phyloP scores from a whole-genome alignment of 2,888 invertebrate species.

The Ennomos erosarius region DNA sequence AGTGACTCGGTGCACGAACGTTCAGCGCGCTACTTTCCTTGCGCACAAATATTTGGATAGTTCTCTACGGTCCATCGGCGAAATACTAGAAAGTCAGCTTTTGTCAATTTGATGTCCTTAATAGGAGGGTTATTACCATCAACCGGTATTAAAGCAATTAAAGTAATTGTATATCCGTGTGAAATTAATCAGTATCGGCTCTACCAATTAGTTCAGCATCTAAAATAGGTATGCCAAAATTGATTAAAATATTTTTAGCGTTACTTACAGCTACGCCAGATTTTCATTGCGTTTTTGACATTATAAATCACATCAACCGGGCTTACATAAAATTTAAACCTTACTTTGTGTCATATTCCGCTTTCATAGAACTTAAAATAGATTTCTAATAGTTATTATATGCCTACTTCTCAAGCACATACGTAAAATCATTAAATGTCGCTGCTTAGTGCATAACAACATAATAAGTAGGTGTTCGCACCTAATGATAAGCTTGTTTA shows the following conservation, averaged over 20 bases:
- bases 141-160: slow-evolving; percentile 42
- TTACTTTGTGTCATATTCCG: too few species aligned
- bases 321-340: too few species aligned
- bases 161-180: slow-evolving; percentile 35
- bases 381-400: slow-evolving; percentile 4
- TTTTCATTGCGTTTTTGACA: too few species aligned
- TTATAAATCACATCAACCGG: too few species aligned
- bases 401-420: slow-evolving; percentile 9
- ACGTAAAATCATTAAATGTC: slow-evolving; percentile 10
- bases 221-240: slow-evolving; percentile 24
- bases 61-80: slow-evolving; percentile 44
- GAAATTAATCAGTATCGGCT: slow-evolving; percentile 37
- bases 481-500: slow-evolving; percentile 35
- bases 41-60: slow-evolving; percentile 73
- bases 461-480: slow-evolving; percentile 28
- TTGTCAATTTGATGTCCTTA: slow-evolving; percentile 44
- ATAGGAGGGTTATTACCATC: slow-evolving; percentile 41
- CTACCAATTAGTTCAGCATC: slow-evolving; percentile 36
- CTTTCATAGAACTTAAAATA: not conserved
- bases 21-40: slow-evolving; percentile 81
- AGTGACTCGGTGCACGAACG: slow-evolving; percentile 62
- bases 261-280: too few species aligned
- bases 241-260: not conserved
- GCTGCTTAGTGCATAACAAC: slow-evolving; percentile 18
- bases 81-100: slow-evolving; percentile 43